Evolutionary conservation across 1,140 invertebrate species (phyloP).

Genomic region (Spodoptera frugiperda): DNA sequence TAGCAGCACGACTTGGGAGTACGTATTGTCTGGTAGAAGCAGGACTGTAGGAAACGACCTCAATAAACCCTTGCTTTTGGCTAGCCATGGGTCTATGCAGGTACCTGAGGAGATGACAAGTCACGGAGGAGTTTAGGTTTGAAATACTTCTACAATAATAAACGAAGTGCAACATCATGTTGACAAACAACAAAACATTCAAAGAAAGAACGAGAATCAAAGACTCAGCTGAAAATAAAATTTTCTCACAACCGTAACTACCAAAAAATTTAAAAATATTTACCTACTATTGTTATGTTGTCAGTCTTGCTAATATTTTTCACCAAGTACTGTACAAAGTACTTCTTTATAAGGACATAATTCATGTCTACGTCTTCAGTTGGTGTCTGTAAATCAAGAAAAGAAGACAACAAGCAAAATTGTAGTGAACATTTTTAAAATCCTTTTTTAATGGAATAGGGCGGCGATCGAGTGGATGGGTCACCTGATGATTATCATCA

Average conservation of each 20-base stretch:
- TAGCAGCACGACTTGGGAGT: constrained; percentile 60
- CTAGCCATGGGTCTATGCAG: constrained; percentile 68
- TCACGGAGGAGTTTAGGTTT: too few species aligned
- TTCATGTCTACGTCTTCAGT: constrained; percentile 48
- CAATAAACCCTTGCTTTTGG: constrained; percentile 57
- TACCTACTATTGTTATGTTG: constrained; percentile 69
- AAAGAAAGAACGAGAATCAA: too few species aligned
- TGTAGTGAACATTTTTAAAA: too few species aligned
- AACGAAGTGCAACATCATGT: too few species aligned
- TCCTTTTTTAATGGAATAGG: too few species aligned
- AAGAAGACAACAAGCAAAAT: not conserved
- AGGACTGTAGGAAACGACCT: constrained; percentile 63
- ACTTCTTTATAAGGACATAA: constrained; percentile 49
- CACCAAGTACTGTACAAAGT: constrained; percentile 52
- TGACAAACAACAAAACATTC: too few species aligned
- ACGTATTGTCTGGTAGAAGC: constrained; percentile 63
- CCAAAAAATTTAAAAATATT: too few species aligned
- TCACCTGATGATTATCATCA: not conserved
- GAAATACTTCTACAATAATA: too few species aligned
- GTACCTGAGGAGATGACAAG: constrained; percentile 53
- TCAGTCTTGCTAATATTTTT: constrained; percentile 62
- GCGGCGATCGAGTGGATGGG: not conserved
- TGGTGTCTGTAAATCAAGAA: constrained; percentile 51
- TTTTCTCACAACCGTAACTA: too few species aligned
- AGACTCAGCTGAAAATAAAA: too few species aligned